Evolutionary conservation across 2,888 invertebrate genomes (phyloP), one percentile per base, ranked within the genome.

Genomic region (Rhynchonema sp.): DNA sequence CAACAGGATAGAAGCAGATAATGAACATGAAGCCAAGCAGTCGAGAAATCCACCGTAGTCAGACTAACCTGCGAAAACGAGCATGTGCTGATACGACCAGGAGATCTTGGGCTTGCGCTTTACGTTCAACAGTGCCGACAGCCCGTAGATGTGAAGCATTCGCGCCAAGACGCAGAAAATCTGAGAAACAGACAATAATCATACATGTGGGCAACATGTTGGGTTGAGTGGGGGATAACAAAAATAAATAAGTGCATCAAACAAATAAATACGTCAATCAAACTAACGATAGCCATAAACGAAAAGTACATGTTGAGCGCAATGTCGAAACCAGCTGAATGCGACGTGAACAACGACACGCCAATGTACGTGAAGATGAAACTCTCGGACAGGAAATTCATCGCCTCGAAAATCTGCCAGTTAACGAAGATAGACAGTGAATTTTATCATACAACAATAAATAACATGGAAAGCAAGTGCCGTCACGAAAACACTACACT

Each of bases 351-450:
- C 85, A 94, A 91, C 27, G 92, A 91, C 1, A 96, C 94, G 23
- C 96, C 96, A 71, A 96, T 94, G 78, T 96, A 96, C 2, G 87
- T 87, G 78, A 96, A 96, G 70, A 96, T 94, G 76, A 96, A 96
- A 77, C 92, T 94, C 74, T 96, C 96, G 0, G 92, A 88, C 65
- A 96, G 78, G 76, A 96, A 96, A 78, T 92, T 94, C 64, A 94
- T 80, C 68, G 94, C 77, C 74, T 90, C 88, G 76, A 91, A 91
- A 69, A 90, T 80, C 75, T 77, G 70, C 30, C 38, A 38, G 9
- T 38, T 38, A 38, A 38, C 9, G 13, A 38, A 38, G 20, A 38
- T 13, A 9, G 13, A 38, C 38, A 9, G 20, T 38, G 38, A 38
- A 20, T 49, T 49, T 49, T 49, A 49, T 49, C 49, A n/a, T 6